Conservation (phyloP, 2,113 vertebrate species). For the Hippoglossus stenolepis region DNA sequence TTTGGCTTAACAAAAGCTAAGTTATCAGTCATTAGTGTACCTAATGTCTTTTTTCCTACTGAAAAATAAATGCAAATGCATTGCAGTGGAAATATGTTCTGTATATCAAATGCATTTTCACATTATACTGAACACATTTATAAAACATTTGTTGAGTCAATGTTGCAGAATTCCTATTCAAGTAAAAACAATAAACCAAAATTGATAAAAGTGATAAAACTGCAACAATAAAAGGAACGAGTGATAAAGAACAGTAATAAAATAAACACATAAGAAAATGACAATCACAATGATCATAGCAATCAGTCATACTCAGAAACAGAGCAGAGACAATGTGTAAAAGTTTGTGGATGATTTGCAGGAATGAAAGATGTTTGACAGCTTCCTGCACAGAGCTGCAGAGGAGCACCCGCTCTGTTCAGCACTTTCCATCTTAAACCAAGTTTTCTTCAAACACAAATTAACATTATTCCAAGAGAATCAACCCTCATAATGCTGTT, state of each 20-base stretch:
- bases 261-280: slow-evolving; percentile 35
- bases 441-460: not conserved
- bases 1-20: too few species aligned
- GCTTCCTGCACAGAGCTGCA: not conserved
- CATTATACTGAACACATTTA: not conserved
- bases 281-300: slow-evolving; percentile 33
- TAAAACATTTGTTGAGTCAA: not conserved
- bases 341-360: slow-evolving; percentile 17
- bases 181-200: slow-evolving; percentile 44
- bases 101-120: too few species aligned
- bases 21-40: too few species aligned
- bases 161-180: not conserved
- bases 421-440: slow-evolving; percentile 8
- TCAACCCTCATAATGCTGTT: not conserved
- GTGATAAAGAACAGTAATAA: slow-evolving; percentile 31
- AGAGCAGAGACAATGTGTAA: not conserved
- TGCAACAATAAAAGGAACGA: slow-evolving; percentile 15
- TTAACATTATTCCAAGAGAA: not conserved
- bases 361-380: not conserved
- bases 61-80: too few species aligned
- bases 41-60: too few species aligned
- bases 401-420: not conserved
- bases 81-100: too few species aligned
- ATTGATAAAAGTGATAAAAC: slow-evolving; percentile 45
- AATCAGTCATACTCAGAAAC: slow-evolving; percentile 46